Percentiles rank a stretch among this genome's conserved stretches.
phyloP scores from a whole-genome alignment of 2,888 invertebrate genomes.

The Athripsodes cinereus region DNA sequence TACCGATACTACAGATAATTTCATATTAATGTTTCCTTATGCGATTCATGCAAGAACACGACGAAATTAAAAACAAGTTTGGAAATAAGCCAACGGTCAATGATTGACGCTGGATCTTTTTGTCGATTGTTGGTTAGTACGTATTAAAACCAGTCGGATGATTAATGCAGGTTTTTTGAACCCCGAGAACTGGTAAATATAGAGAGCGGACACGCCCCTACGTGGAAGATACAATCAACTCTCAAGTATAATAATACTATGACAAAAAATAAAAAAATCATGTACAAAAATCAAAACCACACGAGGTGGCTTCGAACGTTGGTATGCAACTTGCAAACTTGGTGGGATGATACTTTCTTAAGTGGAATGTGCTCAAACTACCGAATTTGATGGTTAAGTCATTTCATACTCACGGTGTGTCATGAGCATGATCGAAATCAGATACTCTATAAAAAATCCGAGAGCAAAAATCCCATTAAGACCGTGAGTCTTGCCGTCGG shows the following conservation, averaged over 20 bases:
- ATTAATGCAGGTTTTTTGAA: slow-evolving; percentile 12
- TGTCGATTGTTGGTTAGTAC: neutral
- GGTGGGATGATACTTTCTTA: no score
- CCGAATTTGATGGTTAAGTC: no score
- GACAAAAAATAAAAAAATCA: no score
- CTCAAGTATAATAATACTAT: neutral
- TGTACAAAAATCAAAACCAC: no score
- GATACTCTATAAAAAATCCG: no score
- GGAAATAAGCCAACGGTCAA: neutral
- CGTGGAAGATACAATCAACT: slow-evolving; percentile 12
- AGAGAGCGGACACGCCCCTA: slow-evolving; percentile 7
- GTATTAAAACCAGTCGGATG: slow-evolving; percentile 10
- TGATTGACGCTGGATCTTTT: neutral
- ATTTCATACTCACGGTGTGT: no score
- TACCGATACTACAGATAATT: neutral
- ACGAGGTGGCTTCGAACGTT: no score
- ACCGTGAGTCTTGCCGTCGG: no score
- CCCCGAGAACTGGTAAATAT: slow-evolving; percentile 12
- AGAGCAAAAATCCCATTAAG: no score
- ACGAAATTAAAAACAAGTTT: slow-evolving; percentile 23
- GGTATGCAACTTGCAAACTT: no score
- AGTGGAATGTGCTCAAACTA: no score
- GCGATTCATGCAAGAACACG: neutral
- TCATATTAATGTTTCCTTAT: neutral
- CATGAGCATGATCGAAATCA: no score